Evolutionary conservation across 2,113 vertebrate genomes (phyloP).

Genomic region (Astur gentilis): DNA sequence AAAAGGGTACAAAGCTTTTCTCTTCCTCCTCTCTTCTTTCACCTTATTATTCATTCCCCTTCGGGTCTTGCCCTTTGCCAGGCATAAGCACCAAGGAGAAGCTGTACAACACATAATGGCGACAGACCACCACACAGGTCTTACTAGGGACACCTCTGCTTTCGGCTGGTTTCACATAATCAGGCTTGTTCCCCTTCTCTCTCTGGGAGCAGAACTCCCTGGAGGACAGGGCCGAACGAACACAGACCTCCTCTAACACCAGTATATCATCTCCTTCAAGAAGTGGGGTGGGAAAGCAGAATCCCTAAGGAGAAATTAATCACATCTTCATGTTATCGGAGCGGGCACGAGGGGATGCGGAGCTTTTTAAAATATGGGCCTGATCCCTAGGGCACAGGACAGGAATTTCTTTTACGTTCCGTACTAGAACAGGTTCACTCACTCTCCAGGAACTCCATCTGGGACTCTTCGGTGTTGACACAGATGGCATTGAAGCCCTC

Average conservation of each 20-base stretch:
- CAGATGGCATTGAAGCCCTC: conserved; percentile 85
- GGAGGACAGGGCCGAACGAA: not conserved
- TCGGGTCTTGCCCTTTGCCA: not conserved
- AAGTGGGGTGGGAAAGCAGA: not conserved
- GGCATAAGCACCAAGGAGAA: not conserved
- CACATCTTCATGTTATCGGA: fast-evolving
- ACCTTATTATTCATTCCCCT: not conserved
- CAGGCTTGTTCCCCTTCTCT: not conserved
- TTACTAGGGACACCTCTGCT: not conserved
- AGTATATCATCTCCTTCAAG: not conserved
- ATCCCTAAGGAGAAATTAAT: not conserved
- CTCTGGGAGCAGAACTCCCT: not conserved
- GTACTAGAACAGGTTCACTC: conserved; percentile 8
- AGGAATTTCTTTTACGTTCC: not conserved
- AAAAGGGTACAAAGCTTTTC: not conserved
- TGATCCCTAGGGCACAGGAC: not conserved
- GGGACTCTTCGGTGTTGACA: conserved; percentile 77
- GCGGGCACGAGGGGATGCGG: fast-evolving
- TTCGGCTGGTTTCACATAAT: not conserved
- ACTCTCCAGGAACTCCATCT: conserved; percentile 92
- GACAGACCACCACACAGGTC: not conserved
- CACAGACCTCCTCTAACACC: not conserved
- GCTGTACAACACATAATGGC: not conserved
- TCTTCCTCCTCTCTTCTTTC: not conserved
- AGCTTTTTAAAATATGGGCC: not conserved